These are phyloP conservation scores for Meganola albula DNA, from an alignment of 2,888 invertebrate species.

Conservation along the genomic window DNA sequence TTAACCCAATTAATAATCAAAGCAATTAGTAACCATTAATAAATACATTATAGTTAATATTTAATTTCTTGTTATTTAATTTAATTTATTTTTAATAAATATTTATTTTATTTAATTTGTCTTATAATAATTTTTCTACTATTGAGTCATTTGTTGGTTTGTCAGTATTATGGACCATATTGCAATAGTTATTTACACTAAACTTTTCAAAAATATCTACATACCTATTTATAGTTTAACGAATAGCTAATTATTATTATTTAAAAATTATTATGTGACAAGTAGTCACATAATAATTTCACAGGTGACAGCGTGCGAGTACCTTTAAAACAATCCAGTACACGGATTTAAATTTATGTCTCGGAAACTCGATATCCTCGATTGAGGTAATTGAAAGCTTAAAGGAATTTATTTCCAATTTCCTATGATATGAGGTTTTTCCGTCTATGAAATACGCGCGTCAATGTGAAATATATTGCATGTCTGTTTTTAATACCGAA, in stretches of 20 bases:
- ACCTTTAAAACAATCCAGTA: constrained; percentile 9
- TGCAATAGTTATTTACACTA: no score
- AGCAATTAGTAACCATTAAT: no score
- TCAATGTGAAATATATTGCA: constrained; percentile 44
- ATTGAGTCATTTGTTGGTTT: no score
- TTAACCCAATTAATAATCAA: neutral
- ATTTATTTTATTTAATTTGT: no score
- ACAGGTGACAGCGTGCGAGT: constrained; percentile 17
- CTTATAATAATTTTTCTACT: no score
- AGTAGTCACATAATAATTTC: constrained; percentile 14
- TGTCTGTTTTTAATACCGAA: constrained; percentile 39
- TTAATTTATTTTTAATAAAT: no score
- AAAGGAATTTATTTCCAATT: constrained; percentile 76
- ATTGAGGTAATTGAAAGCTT: constrained; percentile 74
- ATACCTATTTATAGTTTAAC: no score
- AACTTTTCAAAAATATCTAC: no score
- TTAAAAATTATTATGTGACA: constrained; percentile 11
- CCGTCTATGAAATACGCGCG: constrained; percentile 49
- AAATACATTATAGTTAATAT: no score
- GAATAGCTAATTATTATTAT: no score
- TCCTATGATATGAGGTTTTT: constrained; percentile 63
- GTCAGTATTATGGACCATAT: no score
- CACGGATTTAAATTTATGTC: constrained; percentile 43
- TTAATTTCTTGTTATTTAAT: no score
- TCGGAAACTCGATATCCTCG: constrained; percentile 60